Evolutionary conservation across 2,113 vertebrate genomes (phyloP).

Genomic region (Blennius ocellaris): DNA sequence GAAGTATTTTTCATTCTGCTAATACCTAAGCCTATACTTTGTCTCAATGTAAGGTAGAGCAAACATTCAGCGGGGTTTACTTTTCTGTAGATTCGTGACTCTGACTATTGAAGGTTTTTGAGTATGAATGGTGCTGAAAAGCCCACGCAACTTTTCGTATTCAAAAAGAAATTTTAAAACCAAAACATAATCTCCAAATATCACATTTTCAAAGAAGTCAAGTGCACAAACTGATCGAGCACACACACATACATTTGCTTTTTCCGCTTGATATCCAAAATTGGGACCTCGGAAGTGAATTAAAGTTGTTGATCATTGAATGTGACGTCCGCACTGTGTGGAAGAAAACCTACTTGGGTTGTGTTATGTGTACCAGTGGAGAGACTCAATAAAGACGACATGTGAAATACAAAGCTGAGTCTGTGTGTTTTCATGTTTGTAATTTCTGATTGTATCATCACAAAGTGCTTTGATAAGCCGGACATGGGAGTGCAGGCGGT

Average conservation of each 20-base stretch:
- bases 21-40: conserved; percentile 43
- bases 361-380: conserved; percentile 37
- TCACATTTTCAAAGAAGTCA: background rate
- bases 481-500: background rate
- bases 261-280: conserved; percentile 5
- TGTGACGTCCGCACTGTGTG: conserved; percentile 16
- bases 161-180: conserved; percentile 29
- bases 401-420: conserved; percentile 8
- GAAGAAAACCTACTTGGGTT: conserved; percentile 20
- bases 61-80: conserved; percentile 23
- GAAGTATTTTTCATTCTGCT: conserved; percentile 18
- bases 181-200: conserved; percentile 11
- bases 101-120: conserved; percentile 2
- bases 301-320: conserved; percentile 7
- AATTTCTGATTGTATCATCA: background rate
- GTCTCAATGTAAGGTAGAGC: conserved; percentile 31
- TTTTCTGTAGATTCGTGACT: conserved; percentile 14
- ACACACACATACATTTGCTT: background rate
- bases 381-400: conserved; percentile 61
- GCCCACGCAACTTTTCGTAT: conserved; percentile 6
- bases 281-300: conserved; percentile 1
- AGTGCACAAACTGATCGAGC: background rate
- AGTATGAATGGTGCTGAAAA: conserved; percentile 8
- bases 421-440: conserved; percentile 33
- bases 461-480: too few relatives aligned